Conservation (phyloP, 2,113 vertebrate genomes). For the Notothenia coriiceps region DNA sequence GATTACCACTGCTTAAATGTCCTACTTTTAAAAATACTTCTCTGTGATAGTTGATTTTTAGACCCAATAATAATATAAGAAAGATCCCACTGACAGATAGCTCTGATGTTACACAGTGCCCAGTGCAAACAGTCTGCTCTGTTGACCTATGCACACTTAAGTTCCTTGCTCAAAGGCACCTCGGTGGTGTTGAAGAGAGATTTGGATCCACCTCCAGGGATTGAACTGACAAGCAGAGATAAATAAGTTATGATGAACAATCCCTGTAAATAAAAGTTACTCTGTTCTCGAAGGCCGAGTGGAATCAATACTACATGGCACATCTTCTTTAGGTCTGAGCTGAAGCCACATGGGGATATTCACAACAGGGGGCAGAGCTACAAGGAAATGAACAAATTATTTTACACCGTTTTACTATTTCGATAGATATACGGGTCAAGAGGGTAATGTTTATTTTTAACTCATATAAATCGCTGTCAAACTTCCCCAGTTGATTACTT, state of each 20-base stretch:
- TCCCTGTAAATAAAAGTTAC: neutral
- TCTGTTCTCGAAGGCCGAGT: neutral
- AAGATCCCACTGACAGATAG: too few species aligned
- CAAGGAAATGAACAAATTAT: neutral
- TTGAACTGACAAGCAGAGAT: too few species aligned
- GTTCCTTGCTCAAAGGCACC: neutral
- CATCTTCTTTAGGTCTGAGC: neutral
- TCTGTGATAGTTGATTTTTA: slow-evolving; percentile 2
- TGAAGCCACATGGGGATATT: neutral
- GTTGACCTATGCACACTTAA: neutral
- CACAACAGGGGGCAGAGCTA: neutral
- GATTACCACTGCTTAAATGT: neutral
- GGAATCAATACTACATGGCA: neutral
- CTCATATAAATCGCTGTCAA: too few species aligned
- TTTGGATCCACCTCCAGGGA: neutral
- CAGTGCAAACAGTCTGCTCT: neutral
- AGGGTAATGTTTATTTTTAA: too few species aligned
- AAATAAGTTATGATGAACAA: too few species aligned
- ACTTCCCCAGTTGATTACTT: too few species aligned
- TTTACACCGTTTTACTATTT: neutral
- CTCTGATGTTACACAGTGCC: too few species aligned
- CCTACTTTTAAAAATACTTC: neutral
- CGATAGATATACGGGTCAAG: too few species aligned
- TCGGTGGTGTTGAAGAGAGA: neutral
- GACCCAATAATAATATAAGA: too few species aligned